Base-by-base conservation (phyloP, 2,797 vertebrate species). In the Poeciliopsis gracilis region DNA sequence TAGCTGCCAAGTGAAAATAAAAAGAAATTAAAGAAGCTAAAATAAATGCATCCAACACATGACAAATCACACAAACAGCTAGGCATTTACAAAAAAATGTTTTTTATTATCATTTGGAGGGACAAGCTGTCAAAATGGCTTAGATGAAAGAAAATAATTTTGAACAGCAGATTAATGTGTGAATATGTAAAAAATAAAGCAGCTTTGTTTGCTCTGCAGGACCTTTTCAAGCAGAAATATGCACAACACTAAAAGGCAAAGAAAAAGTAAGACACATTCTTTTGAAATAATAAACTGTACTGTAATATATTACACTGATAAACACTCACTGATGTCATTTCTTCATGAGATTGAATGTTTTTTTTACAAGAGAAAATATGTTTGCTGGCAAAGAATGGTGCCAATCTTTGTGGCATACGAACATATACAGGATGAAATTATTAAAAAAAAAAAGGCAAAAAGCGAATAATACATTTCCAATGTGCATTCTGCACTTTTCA, bases 81-180 rank as follows among this genome's bases (percentile, higher is more conserved):
- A 82, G 86, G 76, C 0, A 81, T 87, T 92, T 94, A 93, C 77
- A 94, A 95, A 96, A 46, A 25, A 70, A 96, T 93, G 94, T 80
- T 86, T 89, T 88, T 91, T 91, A 88, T 94, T 94, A 96, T 97
- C 96, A 97, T 97, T 97, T 96, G 95, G 96, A 97, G 96, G 96
- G 96, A 97, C 96, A 96, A 96, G 95, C 96, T 96, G 96, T 97
- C 96, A 93, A 97, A 97, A 97, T 96, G 96, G 96, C 96, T 96
- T 95, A 88, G 93, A 97, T 97, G 96, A 97, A 96, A 98, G 95
- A 96, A 96, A 96, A 93, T 95, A 96, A 95, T 95, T 95, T 95
- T 95, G 91, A 96, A 96, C 95, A 95, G 95, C 93, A 91, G 92
- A 92, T 93, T 95, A 94, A 95, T 95, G 94, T 95, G 95, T 96